Percentiles rank a stretch among this genome's conserved stretches.
Evolutionary conservation across 2,888 invertebrate species (phyloP).

Genomic region (Lasioglossum calceatum): DNA sequence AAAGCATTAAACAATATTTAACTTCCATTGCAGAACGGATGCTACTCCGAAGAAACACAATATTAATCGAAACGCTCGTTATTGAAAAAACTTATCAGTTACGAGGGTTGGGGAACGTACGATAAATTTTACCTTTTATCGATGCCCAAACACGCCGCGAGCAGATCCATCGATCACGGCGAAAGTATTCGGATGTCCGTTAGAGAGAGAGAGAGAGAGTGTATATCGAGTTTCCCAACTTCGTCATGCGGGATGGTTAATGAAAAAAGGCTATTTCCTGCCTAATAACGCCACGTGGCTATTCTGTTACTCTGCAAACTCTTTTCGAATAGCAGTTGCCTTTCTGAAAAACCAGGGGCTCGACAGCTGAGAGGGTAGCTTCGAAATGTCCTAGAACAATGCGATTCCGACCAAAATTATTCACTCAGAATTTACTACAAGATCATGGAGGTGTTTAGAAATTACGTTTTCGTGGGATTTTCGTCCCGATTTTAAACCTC

Average conservation of each 20-base stretch:
- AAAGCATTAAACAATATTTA: too few species aligned
- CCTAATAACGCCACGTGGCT: slow-evolving; percentile 72
- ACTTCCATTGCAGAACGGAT: too few species aligned
- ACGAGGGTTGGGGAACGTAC: neutral
- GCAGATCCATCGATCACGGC: slow-evolving; percentile 38
- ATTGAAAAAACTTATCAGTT: neutral
- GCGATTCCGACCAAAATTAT: neutral
- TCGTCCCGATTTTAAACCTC: too few species aligned
- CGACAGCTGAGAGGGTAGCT: slow-evolving; percentile 51
- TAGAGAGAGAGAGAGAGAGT: too few species aligned
- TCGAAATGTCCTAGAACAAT: slow-evolving; percentile 4
- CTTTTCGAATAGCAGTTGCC: slow-evolving; percentile 58
- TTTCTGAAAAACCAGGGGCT: slow-evolving; percentile 33
- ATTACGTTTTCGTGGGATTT: neutral
- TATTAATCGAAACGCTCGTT: neutral
- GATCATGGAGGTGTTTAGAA: neutral
- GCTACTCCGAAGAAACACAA: neutral
- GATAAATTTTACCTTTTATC: neutral
- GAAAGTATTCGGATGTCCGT: slow-evolving; percentile 52
- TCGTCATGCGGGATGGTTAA: slow-evolving; percentile 48
- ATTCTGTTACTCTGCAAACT: slow-evolving; percentile 73
- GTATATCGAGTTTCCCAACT: slow-evolving; percentile 65
- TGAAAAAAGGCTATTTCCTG: slow-evolving; percentile 73
- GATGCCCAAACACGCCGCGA: neutral
- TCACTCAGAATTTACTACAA: neutral